Conservation (phyloP, 2,888 invertebrate genomes). For the Lottia gigantea region DNA sequence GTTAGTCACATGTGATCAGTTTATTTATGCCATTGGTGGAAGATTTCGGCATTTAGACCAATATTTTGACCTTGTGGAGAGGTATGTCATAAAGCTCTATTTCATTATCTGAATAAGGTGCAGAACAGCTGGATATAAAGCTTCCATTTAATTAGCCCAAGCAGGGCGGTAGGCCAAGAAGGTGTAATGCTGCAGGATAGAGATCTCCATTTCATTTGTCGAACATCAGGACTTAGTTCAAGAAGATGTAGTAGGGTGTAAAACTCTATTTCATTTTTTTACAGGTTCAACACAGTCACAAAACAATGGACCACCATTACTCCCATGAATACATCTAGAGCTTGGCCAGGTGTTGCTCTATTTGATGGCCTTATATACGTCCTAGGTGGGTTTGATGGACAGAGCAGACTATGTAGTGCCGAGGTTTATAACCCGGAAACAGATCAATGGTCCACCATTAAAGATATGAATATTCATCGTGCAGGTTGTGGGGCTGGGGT, state of each 20-base stretch:
- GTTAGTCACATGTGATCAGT: constrained; percentile 61
- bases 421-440: constrained; percentile 86
- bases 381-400: constrained; percentile 95
- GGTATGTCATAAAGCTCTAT: constrained; percentile 37
- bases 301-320: constrained; percentile 62
- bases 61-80: constrained; percentile 63
- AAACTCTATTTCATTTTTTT: constrained; percentile 12
- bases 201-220: too few species aligned
- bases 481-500: constrained; percentile 94
- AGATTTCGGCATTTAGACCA: constrained; percentile 61
- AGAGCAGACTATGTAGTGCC: constrained; percentile 88
- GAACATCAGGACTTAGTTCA: too few species aligned
- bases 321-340: constrained; percentile 63
- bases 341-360: constrained; percentile 63
- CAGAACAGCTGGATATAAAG: too few species aligned
- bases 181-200: too few species aligned
- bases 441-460: constrained; percentile 82
- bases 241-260: too few species aligned
- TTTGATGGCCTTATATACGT: constrained; percentile 62
- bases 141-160: too few species aligned
- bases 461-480: constrained; percentile 86
- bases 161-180: too few species aligned
- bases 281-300: constrained; percentile 61
- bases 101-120: too few species aligned
- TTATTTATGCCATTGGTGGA: constrained; percentile 63